Conservation (phyloP, 2,113 vertebrate species). For the Rattus norvegicus region DNA sequence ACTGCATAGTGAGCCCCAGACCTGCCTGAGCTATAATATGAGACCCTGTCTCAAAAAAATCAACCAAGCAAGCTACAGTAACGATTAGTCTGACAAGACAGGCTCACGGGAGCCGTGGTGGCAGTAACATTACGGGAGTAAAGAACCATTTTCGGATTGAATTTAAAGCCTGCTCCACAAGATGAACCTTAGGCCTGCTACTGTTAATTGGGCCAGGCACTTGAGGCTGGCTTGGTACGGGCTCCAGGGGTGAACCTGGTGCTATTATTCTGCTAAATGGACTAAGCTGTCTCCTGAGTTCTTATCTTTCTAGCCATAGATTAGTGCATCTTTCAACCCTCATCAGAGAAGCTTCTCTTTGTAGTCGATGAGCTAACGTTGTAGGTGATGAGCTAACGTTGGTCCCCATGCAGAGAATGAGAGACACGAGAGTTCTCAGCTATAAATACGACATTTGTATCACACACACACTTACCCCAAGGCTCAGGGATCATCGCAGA, state of each 20-base stretch:
- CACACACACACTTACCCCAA: not conserved
- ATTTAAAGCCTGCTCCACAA: not conserved
- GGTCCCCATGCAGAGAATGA: not conserved
- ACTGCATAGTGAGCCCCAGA: not conserved
- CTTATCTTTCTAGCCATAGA: not conserved
- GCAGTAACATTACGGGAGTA: not conserved
- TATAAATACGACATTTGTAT: not conserved
- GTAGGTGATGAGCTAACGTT: not conserved
- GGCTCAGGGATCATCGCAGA: not conserved
- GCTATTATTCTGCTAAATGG: not conserved
- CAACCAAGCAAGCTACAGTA: not conserved
- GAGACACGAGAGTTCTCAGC: not conserved
- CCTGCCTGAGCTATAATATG: not conserved
- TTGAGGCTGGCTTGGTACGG: not conserved
- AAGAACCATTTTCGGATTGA: not conserved
- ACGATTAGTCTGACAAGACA: not conserved
- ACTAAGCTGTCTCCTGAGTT: not conserved
- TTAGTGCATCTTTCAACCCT: not conserved
- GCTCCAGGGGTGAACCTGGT: not conserved
- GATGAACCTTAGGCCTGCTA: not conserved
- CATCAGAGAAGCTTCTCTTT: not conserved
- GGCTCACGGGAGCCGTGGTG: not conserved
- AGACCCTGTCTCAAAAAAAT: not conserved
- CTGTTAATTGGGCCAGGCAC: not conserved
- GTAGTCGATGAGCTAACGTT: not conserved